These are phyloP conservation scores for Chiroxiphia lanceolata DNA, from an alignment of 2,797 vertebrate species.

Conservation along the genomic window DNA sequence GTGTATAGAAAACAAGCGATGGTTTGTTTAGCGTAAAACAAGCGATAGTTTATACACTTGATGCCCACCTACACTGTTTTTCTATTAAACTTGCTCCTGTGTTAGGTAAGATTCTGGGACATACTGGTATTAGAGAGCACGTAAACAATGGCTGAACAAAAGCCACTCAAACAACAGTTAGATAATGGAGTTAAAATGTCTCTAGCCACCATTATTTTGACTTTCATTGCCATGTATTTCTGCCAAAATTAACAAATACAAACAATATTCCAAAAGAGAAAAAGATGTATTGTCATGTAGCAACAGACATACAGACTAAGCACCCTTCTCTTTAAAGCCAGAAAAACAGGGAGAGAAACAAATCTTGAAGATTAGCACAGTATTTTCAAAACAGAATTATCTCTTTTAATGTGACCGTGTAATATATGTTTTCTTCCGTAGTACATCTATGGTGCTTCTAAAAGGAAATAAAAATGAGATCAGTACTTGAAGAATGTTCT, in stretches of 20 bases:
- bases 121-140: background rate
- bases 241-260: background rate
- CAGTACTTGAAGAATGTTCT: constrained; percentile 10
- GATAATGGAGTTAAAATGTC: background rate
- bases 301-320: background rate
- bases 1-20: background rate
- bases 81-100: background rate
- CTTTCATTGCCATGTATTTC: background rate
- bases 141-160: background rate
- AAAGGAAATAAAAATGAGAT: constrained; percentile 11
- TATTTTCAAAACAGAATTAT: background rate
- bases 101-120: background rate
- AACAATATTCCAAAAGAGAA: background rate
- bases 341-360: background rate
- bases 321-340: background rate
- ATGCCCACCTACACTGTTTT: rapidly evolving
- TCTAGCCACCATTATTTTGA: background rate
- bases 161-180: background rate
- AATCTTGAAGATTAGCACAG: background rate
- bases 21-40: background rate
- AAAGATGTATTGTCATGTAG: background rate
- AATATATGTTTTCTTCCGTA: background rate
- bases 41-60: background rate
- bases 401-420: background rate
- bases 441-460: background rate